Percentiles rank a stretch among this genome's conserved stretches.
Conservation (phyloP, 2,113 vertebrate species). For the Haemorhous mexicanus region DNA sequence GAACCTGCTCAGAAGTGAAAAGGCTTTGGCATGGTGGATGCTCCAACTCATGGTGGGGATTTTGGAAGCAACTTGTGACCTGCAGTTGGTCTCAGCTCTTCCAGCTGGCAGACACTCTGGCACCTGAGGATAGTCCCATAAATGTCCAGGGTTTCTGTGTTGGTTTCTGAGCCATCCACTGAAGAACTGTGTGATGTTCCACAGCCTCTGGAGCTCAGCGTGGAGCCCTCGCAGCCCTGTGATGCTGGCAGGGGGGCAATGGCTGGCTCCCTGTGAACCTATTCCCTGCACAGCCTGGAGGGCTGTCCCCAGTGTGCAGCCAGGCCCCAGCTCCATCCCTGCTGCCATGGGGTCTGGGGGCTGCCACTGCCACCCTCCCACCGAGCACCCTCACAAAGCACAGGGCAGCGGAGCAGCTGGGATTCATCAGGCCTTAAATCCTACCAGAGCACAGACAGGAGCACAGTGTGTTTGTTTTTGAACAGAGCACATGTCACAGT, state of each 20-base stretch:
- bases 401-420: neutral
- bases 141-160: neutral
- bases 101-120: neutral
- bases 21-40: neutral
- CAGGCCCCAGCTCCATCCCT: rapidly evolving
- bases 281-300: rapidly evolving
- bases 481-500: slow-evolving; percentile 37
- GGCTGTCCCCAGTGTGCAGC: rapidly evolving
- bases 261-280: rapidly evolving
- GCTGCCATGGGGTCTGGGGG: neutral
- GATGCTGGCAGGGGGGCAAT: rapidly evolving
- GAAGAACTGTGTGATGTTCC: neutral
- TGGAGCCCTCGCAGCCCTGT: rapidly evolving
- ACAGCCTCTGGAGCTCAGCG: rapidly evolving
- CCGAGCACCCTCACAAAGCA: neutral
- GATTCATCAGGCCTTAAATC: neutral
- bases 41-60: neutral
- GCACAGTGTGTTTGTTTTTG: slow-evolving; percentile 46
- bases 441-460: neutral
- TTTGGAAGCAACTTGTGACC: neutral
- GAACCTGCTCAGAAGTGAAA: neutral
- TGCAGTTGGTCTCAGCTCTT: neutral
- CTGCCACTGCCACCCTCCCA: neutral
- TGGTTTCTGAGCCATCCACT: neutral
- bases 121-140: neutral